Percentiles rank a stretch among this genome's conserved stretches.
phyloP scores from a whole-genome alignment of 2,888 invertebrate species.

The Conistra vaccinii region DNA sequence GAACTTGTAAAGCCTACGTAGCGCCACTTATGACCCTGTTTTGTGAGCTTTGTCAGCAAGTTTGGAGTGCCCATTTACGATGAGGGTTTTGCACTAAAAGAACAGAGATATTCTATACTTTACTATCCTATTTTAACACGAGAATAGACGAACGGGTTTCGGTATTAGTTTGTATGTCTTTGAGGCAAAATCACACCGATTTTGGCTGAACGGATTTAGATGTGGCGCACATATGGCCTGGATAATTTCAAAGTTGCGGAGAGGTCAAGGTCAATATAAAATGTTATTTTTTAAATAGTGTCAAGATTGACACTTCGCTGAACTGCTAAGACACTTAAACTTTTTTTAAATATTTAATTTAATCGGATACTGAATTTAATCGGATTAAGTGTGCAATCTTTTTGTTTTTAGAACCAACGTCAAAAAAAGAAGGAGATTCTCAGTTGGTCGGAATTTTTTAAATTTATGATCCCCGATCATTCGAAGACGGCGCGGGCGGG shows the following conservation, averaged over 20 bases:
- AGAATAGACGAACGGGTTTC: neutral
- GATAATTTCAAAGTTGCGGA: neutral
- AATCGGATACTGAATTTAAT: too few species aligned
- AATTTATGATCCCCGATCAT: too few species aligned
- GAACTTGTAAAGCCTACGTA: slow-evolving; percentile 5
- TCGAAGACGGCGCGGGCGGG: too few species aligned
- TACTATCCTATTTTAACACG: neutral
- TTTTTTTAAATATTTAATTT: too few species aligned
- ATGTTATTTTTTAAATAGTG: neutral
- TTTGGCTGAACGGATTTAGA: neutral
- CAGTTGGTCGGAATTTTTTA: too few species aligned
- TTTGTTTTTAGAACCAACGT: too few species aligned
- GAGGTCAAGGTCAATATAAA: neutral
- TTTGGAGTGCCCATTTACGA: slow-evolving; percentile 34
- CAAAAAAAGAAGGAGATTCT: too few species aligned
- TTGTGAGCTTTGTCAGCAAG: slow-evolving; percentile 49
- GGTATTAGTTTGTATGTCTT: neutral
- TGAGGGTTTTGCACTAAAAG: slow-evolving; percentile 27
- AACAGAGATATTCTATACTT: neutral
- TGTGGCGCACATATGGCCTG: neutral
- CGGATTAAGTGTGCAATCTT: too few species aligned
- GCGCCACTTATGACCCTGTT: slow-evolving; percentile 19
- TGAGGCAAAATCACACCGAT: neutral
- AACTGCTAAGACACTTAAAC: too few species aligned
- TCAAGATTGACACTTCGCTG: too few species aligned